These are phyloP conservation scores for Boulengeromyrus knoepffleri DNA, from an alignment of 2,113 vertebrate species.

Conservation along the genomic window DNA sequence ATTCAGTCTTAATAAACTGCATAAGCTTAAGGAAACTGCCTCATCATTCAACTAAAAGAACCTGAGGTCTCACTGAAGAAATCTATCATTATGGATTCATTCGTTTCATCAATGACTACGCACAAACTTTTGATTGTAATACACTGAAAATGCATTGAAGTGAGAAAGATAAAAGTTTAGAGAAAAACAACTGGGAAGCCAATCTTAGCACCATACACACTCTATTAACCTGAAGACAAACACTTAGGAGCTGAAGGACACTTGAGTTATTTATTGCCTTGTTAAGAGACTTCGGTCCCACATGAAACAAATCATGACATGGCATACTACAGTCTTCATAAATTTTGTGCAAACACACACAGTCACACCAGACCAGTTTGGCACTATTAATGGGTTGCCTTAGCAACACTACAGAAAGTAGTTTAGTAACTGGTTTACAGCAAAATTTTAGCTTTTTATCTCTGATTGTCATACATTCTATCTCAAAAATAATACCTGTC, in stretches of 20 bases:
- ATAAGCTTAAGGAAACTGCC: too few species aligned
- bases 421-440: not conserved
- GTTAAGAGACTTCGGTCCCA: not conserved
- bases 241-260: slow-evolving; percentile 3
- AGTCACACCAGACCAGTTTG: not conserved
- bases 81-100: not conserved
- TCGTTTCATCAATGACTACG: not conserved
- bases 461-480: not conserved
- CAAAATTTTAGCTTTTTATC: not conserved
- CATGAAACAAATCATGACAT: not conserved
- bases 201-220: not conserved
- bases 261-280: slow-evolving; percentile 12
- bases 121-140: not conserved
- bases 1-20: too few species aligned
- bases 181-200: slow-evolving; percentile 7
- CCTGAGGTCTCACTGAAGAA: not conserved
- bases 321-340: not conserved
- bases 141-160: not conserved
- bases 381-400: not conserved
- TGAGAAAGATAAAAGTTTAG: not conserved
- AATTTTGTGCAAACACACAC: not conserved
- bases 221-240: slow-evolving; percentile 14
- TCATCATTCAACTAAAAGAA: too few species aligned
- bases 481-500: not conserved
- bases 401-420: not conserved